Percentiles rank a stretch among this genome's conserved stretches.
Evolutionary conservation across 2,113 vertebrate species (phyloP).

Genomic region (Setophaga coronata): DNA sequence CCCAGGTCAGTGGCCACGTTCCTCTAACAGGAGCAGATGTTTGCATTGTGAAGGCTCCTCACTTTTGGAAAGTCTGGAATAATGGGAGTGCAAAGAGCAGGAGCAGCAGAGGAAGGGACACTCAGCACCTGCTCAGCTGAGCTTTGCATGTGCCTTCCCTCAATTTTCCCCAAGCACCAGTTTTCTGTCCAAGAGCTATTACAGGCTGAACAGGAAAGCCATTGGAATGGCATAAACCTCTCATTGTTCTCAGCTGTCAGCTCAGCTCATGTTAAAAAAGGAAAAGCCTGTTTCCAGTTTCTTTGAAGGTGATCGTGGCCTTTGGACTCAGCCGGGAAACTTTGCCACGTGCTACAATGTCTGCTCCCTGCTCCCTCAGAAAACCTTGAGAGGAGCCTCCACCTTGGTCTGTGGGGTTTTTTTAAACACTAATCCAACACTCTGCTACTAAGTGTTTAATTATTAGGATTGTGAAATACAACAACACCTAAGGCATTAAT

Average conservation of each 20-base stretch:
- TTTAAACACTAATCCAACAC: neutral
- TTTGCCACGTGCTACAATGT: accelerated
- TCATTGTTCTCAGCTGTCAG: constrained; percentile 39
- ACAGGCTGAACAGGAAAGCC: neutral
- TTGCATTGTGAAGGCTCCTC: neutral
- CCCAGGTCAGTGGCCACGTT: accelerated
- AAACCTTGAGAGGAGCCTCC: neutral
- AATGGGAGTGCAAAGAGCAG: neutral
- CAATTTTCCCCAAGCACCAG: neutral
- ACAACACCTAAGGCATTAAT: neutral
- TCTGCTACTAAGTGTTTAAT: constrained; percentile 2
- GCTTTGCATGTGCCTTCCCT: neutral
- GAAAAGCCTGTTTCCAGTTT: constrained; percentile 11
- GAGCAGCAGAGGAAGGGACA: neutral
- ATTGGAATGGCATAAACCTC: neutral
- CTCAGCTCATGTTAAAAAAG: neutral
- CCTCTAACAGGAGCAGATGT: neutral
- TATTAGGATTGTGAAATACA: constrained; percentile 25
- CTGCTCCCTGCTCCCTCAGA: neutral
- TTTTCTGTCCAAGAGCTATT: constrained; percentile 6
- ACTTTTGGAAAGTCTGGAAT: neutral
- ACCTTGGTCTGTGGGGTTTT: neutral
- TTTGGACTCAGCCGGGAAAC: neutral
- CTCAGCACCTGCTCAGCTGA: neutral
- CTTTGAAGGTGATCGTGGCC: constrained; percentile 11